Evolutionary conservation across 2,888 invertebrate species (phyloP).

Genomic region (Aporophyla lueneburgensis): DNA sequence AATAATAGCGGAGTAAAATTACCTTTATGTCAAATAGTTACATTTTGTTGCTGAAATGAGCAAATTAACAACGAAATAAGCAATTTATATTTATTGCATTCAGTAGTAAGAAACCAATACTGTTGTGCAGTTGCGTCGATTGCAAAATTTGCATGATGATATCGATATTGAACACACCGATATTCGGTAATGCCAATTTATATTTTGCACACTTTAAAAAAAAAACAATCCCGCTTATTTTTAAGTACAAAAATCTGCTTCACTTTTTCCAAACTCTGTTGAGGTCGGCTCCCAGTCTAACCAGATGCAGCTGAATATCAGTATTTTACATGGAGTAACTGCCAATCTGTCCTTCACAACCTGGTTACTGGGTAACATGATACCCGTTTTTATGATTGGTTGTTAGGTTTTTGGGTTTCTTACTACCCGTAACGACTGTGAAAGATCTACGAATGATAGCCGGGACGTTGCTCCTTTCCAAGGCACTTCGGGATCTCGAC

Average conservation of each 20-base stretch:
- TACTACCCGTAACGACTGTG: background rate
- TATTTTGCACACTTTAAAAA: background rate
- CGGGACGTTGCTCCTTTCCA: background rate
- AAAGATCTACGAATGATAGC: background rate
- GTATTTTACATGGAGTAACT: background rate
- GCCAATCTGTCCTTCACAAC: background rate
- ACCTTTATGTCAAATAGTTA: conserved; percentile 22
- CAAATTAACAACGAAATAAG: conserved; percentile 14
- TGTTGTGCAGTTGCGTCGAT: background rate
- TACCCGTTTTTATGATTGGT: background rate
- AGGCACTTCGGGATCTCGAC: background rate
- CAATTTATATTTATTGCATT: conserved; percentile 28
- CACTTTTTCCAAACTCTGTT: background rate
- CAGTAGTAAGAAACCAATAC: background rate
- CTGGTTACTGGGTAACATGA: background rate
- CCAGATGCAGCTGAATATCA: background rate
- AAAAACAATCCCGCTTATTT: background rate
- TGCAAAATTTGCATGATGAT: background rate
- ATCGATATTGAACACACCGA: background rate
- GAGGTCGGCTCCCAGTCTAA: background rate
- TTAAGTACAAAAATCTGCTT: background rate
- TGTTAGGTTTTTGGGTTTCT: background rate
- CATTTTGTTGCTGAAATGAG: conserved; percentile 16
- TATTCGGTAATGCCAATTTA: background rate
- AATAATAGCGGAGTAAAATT: conserved; percentile 12